Conservation (phyloP, 2,888 invertebrate genomes). For the Thecophora atra region DNA sequence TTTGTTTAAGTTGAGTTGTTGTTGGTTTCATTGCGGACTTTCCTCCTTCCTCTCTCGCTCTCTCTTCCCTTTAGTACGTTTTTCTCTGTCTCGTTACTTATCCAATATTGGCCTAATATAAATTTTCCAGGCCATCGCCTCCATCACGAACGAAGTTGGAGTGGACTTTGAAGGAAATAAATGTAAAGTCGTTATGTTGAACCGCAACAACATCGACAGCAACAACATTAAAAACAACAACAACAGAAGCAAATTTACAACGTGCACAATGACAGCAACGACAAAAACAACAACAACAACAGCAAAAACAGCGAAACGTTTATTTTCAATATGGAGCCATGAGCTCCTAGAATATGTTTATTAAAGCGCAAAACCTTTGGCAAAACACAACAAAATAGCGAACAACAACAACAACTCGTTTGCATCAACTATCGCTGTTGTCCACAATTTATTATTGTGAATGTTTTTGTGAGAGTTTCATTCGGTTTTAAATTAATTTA, state of each 20-base stretch:
- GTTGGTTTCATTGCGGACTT: background rate
- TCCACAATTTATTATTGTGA: background rate
- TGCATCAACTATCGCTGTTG: background rate
- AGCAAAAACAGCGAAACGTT: background rate
- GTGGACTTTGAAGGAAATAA: background rate
- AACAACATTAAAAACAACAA: background rate
- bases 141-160: background rate
- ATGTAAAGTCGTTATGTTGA: background rate
- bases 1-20: too few species aligned
- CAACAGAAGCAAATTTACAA: background rate
- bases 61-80: background rate
- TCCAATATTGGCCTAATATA: background rate
- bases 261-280: background rate
- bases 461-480: background rate
- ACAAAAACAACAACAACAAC: background rate
- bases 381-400: too few species aligned
- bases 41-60: background rate
- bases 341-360: too few species aligned
- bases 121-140: constrained; percentile 16
- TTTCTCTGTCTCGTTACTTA: background rate
- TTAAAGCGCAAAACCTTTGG: too few species aligned
- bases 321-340: background rate
- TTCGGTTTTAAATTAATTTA: constrained; percentile 10
- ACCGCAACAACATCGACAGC: background rate
- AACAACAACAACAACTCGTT: background rate